Evolutionary conservation across 2,888 invertebrate genomes (phyloP), one percentile per base, ranked within the genome.

Genomic region (Deroplatys truncata): DNA sequence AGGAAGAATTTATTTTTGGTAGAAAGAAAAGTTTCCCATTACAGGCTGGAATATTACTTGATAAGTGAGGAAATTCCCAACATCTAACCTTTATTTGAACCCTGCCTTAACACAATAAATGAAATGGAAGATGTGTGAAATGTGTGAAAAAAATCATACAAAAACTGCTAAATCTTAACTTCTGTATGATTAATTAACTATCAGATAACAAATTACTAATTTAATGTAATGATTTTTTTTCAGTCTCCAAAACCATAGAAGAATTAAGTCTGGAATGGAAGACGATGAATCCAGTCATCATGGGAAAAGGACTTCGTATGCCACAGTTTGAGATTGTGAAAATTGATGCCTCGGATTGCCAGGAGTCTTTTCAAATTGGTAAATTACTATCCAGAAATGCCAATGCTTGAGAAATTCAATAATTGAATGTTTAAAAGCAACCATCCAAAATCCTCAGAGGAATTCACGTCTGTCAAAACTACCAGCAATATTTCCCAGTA

Each of bases 241-340:
- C 91, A 94, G 94, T 94, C 92, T 94, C 94, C 2, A 94, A 94
- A 91, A 94, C 94, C 5, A 93, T 93, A 35, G 93, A 93, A 90
- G 94, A 94, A 91, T 92, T 94, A 20, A 92, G 93, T 56, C 91
- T 94, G 89, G 92, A 93, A 85, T 94, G 94, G 94, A 93, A 93
- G 89, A 91, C 92, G 0, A 92, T 92, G 56, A 92, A 93, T 88
- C 93, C 94, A 3, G 93, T 94, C 20, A 93, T 93, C 85, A 93
- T 94, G 91, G 93, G 93, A 82, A 93, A 93, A 91, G 93, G 93
- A 43, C 91, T 94, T 84, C 93, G 93, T 90, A 93, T 94, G 93
- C 94, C 94, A 2, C 94, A 94, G 91, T 94, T 94, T 91, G 93
- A 94, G 90, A 93, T 94, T 90, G 93, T 92, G 84, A 92, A 92